phyloP scores from a whole-genome alignment of 1,140 invertebrate species.

The Stenopsyche tienmushanensis region DNA sequence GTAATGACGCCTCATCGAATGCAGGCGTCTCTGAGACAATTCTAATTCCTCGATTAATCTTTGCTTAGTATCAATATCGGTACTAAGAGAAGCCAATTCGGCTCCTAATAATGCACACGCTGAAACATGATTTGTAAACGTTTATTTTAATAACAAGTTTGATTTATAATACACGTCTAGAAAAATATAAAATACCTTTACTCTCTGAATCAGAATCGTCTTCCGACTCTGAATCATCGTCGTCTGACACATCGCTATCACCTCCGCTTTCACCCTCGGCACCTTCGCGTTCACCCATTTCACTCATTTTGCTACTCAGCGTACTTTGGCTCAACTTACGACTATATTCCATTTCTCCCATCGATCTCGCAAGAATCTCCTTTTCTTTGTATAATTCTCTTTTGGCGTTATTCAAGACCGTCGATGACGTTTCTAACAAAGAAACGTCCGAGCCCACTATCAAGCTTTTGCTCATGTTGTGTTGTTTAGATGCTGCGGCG shows the following conservation, averaged over 20 bases:
- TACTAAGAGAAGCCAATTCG: constrained; percentile 81
- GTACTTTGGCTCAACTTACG: constrained; percentile 39
- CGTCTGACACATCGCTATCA: constrained; percentile 59
- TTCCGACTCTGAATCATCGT: constrained; percentile 45
- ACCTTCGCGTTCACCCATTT: constrained; percentile 58
- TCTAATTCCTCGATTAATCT: constrained; percentile 93
- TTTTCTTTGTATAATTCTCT: constrained; percentile 57
- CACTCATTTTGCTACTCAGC: constrained; percentile 51
- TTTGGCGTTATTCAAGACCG: constrained; percentile 59
- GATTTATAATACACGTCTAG: not conserved
- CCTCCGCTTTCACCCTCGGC: constrained; percentile 62
- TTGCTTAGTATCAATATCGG: constrained; percentile 90
- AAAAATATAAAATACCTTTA: constrained; percentile 47
- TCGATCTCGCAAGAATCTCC: constrained; percentile 52
- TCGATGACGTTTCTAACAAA: constrained; percentile 46
- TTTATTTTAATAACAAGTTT: not conserved
- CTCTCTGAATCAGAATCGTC: constrained; percentile 56
- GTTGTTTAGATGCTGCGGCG: constrained; percentile 44
- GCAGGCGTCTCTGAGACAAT: constrained; percentile 77
- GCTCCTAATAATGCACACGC: constrained; percentile 53
- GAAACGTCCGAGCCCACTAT: constrained; percentile 46
- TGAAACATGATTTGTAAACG: too few relatives aligned
- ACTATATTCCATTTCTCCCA: constrained; percentile 53
- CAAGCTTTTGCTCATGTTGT: constrained; percentile 45
- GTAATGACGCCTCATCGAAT: constrained; percentile 86